These are phyloP conservation scores for Magallana ariakensis DNA, from an alignment of 1,140 invertebrate species.

Conservation along the genomic window DNA sequence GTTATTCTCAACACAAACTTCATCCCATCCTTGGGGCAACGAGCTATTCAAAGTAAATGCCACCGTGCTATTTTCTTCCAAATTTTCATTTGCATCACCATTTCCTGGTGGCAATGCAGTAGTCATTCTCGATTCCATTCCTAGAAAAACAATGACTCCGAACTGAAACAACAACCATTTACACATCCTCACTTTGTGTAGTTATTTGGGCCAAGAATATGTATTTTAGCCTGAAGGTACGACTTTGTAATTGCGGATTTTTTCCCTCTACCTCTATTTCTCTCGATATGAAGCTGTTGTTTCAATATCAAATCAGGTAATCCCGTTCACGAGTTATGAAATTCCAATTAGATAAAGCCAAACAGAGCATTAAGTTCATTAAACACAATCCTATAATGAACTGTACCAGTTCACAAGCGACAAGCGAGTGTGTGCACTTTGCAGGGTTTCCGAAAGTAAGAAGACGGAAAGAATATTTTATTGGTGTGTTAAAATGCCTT, in stretches of 20 bases:
- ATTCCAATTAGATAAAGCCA: constrained; percentile 1
- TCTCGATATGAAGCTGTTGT: not conserved
- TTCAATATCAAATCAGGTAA: not conserved
- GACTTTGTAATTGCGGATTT: not conserved
- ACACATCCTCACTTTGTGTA: not conserved
- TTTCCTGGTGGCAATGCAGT: not conserved
- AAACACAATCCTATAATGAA: not conserved
- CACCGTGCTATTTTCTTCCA: not conserved
- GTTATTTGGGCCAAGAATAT: not conserved
- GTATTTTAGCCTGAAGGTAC: not conserved
- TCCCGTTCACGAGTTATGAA: not conserved
- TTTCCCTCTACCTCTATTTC: not conserved
- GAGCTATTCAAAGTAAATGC: not conserved
- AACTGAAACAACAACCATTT: not conserved
- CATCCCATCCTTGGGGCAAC: constrained; percentile 1
- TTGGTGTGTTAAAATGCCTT: not conserved
- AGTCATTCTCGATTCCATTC: not conserved
- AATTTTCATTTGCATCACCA: not conserved
- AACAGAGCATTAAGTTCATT: not conserved
- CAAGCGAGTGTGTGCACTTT: not conserved
- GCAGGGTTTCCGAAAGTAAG: not conserved
- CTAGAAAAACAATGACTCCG: not conserved
- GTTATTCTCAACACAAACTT: not conserved
- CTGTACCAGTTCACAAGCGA: not conserved
- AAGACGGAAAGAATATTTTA: not conserved